These are phyloP conservation scores for Cynopterus brachyotis DNA, from an alignment of 2,113 vertebrate species.

Conservation along the genomic window DNA sequence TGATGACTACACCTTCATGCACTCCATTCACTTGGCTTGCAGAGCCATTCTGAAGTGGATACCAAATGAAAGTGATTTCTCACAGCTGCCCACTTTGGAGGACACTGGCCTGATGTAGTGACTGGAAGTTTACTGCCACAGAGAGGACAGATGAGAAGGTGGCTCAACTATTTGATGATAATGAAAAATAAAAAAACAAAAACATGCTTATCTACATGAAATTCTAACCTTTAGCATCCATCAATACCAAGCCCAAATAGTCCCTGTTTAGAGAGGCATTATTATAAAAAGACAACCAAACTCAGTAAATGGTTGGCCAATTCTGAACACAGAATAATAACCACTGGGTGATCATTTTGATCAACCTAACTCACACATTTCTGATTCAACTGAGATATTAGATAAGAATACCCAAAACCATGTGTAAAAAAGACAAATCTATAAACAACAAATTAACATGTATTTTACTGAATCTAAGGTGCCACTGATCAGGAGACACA, in stretches of 20 bases:
- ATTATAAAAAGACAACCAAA: not conserved
- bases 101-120: not conserved
- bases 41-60: not conserved
- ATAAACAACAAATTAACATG: not conserved
- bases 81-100: not conserved
- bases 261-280: not conserved
- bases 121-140: not conserved
- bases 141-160: not conserved
- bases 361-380: not conserved
- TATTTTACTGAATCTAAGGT: not conserved
- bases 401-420: not conserved
- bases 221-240: not conserved
- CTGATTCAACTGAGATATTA: not conserved
- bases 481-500: not conserved
- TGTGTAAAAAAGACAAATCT: not conserved
- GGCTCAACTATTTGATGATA: not conserved
- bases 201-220: not conserved
- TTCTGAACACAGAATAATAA: not conserved
- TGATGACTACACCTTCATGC: not conserved
- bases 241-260: not conserved
- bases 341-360: not conserved
- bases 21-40: not conserved
- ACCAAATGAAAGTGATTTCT: not conserved
- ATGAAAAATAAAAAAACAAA: not conserved
- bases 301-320: not conserved